Evolutionary conservation across 2,888 invertebrate genomes (phyloP).

Genomic region (Sinelater perroti): DNA sequence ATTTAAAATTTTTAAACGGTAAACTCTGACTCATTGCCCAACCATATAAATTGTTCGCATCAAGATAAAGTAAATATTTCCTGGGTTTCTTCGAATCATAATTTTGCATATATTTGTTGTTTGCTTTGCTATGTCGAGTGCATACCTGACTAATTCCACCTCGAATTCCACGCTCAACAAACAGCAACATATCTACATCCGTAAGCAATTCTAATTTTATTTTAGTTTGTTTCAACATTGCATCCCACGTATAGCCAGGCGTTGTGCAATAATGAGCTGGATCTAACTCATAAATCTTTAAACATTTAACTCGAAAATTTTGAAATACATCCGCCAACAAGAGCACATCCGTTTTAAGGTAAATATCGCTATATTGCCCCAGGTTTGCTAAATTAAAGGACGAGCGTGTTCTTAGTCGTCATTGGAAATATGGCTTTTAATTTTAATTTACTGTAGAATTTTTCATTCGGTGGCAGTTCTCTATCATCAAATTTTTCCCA

Average conservation of each 20-base stretch:
- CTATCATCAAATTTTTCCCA: too few relatives aligned
- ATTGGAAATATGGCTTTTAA: too few relatives aligned
- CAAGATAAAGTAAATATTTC: slow-evolving; percentile 47
- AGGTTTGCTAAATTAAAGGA: slow-evolving; percentile 43
- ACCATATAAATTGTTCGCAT: slow-evolving; percentile 48
- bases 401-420: too few relatives aligned
- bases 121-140: slow-evolving; percentile 43
- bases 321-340: slow-evolving; percentile 51
- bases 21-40: slow-evolving; percentile 44
- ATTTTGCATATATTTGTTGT: slow-evolving; percentile 46
- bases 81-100: slow-evolving; percentile 49
- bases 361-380: slow-evolving; percentile 47
- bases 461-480: too few relatives aligned
- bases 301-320: slow-evolving; percentile 47
- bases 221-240: slow-evolving; percentile 48
- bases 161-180: slow-evolving; percentile 42
- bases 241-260: slow-evolving; percentile 49
- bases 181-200: slow-evolving; percentile 49
- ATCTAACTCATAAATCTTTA: slow-evolving; percentile 46
- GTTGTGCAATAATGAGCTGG: slow-evolving; percentile 49
- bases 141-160: slow-evolving; percentile 49
- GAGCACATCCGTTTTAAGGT: slow-evolving; percentile 48
- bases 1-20: slow-evolving; percentile 27
- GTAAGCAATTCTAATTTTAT: slow-evolving; percentile 47
- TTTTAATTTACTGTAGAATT: too few relatives aligned